Evolutionary conservation across 2,888 invertebrate species (phyloP), one percentile per base, ranked within the genome.

Genomic region (Litoditis marina): DNA sequence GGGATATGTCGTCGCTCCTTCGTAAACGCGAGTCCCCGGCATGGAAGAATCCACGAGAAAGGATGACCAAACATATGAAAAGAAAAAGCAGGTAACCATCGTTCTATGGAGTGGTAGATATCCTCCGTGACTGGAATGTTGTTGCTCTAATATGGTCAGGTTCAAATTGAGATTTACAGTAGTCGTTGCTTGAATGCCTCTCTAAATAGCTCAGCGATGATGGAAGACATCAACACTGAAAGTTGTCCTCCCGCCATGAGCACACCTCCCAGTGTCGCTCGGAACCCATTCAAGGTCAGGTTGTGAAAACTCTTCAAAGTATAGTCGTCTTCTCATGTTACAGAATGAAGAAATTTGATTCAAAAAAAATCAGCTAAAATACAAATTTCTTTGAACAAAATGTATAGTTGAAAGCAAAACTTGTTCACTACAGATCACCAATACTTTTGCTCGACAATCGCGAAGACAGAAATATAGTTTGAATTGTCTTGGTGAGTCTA

Each of bases 21-120:
- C n/a, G n/a, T n/a, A n/a, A n/a, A n/a, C n/a, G n/a, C n/a, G n/a
- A n/a, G n/a, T 61, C 61, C 27, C 61, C 61, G 16, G 61, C 61
- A 32, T 61, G 61, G 61, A 61, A 62, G 19, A 62, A 62, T 39
- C 62, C 62, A 11, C 36, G 57, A 27, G 62, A 62, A 6, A 42
- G 56, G 13, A 34, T 62, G 49, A 50, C 36, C 13, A 62, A 62
- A 27, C 57, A 57, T 42, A 22, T 30, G 28, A 62, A 62, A 32
- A 30, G 62, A 30, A 62, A 57, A 36, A 62, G 62, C 62, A 62
- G 51, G 62, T 62, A 36, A 58, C 22, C 13, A 47, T 19, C 36
- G 3, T 11, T 13, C 13, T 7, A n/a, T 2, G 16, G 13, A 30
- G 1, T 54, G 22, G 34, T 2, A 27, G 13, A 22, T 4, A 16